phyloP scores from a whole-genome alignment of 1,140 invertebrate species.

The Arion vulgaris region DNA sequence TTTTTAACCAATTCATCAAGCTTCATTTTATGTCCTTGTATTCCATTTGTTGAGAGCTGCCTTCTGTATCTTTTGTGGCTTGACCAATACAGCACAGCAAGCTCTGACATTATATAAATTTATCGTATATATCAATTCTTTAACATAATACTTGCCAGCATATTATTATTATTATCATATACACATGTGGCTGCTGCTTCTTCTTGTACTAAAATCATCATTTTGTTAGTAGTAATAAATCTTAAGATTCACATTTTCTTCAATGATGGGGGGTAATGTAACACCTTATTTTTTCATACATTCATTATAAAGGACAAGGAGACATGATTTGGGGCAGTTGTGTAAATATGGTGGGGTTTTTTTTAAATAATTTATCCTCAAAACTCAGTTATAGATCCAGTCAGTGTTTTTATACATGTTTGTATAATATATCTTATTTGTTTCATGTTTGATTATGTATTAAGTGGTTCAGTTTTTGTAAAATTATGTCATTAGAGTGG shows the following conservation, averaged over 20 bases:
- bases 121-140: neutral
- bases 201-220: too few species aligned
- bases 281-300: neutral
- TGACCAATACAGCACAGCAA: neutral
- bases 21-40: neutral
- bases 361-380: neutral
- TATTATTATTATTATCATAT: neutral
- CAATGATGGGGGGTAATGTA: too few species aligned
- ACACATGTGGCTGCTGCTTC: neutral
- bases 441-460: too few species aligned
- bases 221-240: too few species aligned
- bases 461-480: too few species aligned
- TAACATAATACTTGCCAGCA: neutral
- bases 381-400: neutral
- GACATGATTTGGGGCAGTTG: neutral
- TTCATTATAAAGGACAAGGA: neutral
- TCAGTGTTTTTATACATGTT: too few species aligned
- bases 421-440: too few species aligned
- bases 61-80: neutral
- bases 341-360: neutral
- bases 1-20: neutral
- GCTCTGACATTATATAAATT: neutral
- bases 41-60: neutral
- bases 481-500: too few species aligned
- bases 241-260: too few species aligned